Evolutionary conservation across 2,797 vertebrate species (phyloP).

Genomic region (Remorina albescens): DNA sequence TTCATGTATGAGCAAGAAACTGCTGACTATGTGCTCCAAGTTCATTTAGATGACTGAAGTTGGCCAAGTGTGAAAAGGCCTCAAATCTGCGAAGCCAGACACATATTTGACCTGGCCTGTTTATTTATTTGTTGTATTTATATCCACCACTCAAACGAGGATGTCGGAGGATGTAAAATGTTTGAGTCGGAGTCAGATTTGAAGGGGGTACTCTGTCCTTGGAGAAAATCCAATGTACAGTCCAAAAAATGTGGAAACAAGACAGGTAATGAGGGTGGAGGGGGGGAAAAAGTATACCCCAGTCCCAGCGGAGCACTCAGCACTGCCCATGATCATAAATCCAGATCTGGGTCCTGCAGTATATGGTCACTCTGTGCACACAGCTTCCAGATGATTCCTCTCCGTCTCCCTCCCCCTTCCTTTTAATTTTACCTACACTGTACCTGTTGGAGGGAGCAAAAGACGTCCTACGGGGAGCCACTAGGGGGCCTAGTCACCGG

Average conservation of each 20-base stretch:
- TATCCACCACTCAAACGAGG: constrained; percentile 25
- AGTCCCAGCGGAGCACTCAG: constrained; percentile 51
- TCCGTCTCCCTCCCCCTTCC: constrained; percentile 27
- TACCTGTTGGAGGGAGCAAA: constrained; percentile 70
- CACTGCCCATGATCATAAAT: constrained; percentile 74
- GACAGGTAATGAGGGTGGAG: constrained; percentile 53
- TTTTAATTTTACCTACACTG: constrained; percentile 42
- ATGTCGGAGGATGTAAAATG: constrained; percentile 40
- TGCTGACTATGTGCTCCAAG: constrained; percentile 24
- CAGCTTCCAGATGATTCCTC: constrained; percentile 54
- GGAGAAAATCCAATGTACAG: constrained; percentile 48
- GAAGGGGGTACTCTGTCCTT: constrained; percentile 54
- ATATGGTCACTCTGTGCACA: constrained; percentile 46
- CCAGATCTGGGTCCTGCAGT: constrained; percentile 64
- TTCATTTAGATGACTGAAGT: constrained; percentile 16
- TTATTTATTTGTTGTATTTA: constrained; percentile 8
- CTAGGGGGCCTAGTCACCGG: constrained; percentile 61
- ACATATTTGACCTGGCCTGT: constrained; percentile 3
- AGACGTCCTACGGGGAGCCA: constrained; percentile 51
- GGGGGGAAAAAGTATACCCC: constrained; percentile 47
- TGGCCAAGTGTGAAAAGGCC: constrained; percentile 20
- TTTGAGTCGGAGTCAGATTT: constrained; percentile 45
- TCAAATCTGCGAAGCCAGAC: neutral
- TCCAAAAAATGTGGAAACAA: constrained; percentile 61
- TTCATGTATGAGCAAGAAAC: constrained; percentile 26